Evolutionary conservation across 2,113 vertebrate genomes (phyloP).

Genomic region (Sus scrofa): T2T-Sscrofa CM000824.6:25045001-25045500

Average conservation of each 20-base stretch:
- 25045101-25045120: not conserved
- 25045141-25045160: not conserved
- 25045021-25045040: not conserved
- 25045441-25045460: not conserved
- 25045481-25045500: constrained; percentile 12
- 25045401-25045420: not conserved
- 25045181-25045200: not conserved
- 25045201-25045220: not conserved
- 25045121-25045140: not conserved
- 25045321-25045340: not conserved
- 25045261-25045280: not conserved
- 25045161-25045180: not conserved
- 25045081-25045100: not conserved
- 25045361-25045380: not conserved
- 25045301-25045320: not conserved
- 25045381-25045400: not conserved
- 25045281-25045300: not conserved
- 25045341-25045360: not conserved
- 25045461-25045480: not conserved
- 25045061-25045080: not conserved
- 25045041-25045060: not conserved
- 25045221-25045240: not conserved
- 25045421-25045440: not conserved
- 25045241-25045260: not conserved
- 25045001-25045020: not conserved